These are phyloP conservation scores for Sitophilus oryzae DNA, from an alignment of 1,140 invertebrate species.

Conservation along the genomic window DNA sequence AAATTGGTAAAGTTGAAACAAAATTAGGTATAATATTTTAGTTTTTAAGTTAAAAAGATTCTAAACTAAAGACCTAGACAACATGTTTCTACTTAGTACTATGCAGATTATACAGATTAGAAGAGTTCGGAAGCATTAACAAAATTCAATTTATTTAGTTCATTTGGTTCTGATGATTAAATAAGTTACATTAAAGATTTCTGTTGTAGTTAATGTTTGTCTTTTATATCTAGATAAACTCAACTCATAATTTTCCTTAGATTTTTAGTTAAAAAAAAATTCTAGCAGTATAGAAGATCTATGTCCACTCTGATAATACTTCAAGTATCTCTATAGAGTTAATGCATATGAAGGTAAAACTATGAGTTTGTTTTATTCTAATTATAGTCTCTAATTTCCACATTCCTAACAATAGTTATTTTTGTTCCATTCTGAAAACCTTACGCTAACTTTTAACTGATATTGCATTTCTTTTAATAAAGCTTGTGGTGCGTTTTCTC, in stretches of 20 bases:
- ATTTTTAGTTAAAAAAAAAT: no score
- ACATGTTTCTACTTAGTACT: constrained; percentile 2
- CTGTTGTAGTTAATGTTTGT: no score
- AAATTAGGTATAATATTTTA: not conserved
- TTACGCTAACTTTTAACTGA: not conserved
- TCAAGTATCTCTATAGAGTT: no score
- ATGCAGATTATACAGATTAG: not conserved
- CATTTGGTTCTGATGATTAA: not conserved
- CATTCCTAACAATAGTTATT: not conserved
- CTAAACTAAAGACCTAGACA: constrained; percentile 4
- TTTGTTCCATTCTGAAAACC: not conserved
- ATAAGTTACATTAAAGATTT: no score
- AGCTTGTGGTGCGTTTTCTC: constrained; percentile 1
- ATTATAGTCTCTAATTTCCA: no score
- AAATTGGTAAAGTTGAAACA: not conserved
- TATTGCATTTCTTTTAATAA: constrained; percentile 5
- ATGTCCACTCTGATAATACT: no score
- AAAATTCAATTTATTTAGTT: not conserved
- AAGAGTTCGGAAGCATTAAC: constrained; percentile 5
- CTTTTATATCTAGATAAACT: no score
- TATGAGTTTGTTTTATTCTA: not conserved
- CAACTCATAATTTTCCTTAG: no score
- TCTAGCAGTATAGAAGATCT: no score
- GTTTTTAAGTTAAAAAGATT: not conserved
- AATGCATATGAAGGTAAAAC: not conserved